Conservation (phyloP, 2,797 vertebrate genomes). For the Sternotherus odoratus region DNA sequence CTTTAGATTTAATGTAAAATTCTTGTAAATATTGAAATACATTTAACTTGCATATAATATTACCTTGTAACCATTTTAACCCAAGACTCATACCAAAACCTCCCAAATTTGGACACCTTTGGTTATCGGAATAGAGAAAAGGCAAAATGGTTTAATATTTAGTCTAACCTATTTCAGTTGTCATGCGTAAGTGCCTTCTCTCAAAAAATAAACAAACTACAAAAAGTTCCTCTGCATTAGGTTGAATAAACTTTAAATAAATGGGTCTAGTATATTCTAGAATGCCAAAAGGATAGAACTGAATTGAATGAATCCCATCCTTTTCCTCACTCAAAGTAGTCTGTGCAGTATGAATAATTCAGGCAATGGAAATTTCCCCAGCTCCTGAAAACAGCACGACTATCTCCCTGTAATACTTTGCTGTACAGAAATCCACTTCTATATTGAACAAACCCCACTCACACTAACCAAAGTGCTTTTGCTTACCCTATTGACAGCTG, state of each 20-base stretch:
- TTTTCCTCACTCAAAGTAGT: background rate
- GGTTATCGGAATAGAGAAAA: background rate
- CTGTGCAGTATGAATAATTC: background rate
- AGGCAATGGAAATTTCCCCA: background rate
- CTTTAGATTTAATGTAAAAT: background rate
- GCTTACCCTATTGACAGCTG: background rate
- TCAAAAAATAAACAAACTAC: background rate
- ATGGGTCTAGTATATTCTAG: background rate
- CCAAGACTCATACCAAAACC: background rate
- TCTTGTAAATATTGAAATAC: background rate
- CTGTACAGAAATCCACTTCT: background rate
- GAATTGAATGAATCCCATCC: background rate
- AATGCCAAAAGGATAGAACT: background rate
- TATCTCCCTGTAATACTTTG: background rate
- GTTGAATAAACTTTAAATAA: background rate
- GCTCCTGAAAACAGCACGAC: background rate
- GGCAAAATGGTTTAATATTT: background rate
- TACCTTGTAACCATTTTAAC: background rate
- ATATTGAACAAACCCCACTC: background rate
- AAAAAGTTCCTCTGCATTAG: background rate
- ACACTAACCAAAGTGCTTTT: background rate
- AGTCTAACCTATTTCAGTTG: background rate
- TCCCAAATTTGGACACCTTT: background rate
- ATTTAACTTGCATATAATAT: background rate
- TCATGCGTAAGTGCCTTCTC: background rate